phyloP scores from a whole-genome alignment of 2,113 vertebrate genomes.

The Melanostigma gelatinosum region DNA sequence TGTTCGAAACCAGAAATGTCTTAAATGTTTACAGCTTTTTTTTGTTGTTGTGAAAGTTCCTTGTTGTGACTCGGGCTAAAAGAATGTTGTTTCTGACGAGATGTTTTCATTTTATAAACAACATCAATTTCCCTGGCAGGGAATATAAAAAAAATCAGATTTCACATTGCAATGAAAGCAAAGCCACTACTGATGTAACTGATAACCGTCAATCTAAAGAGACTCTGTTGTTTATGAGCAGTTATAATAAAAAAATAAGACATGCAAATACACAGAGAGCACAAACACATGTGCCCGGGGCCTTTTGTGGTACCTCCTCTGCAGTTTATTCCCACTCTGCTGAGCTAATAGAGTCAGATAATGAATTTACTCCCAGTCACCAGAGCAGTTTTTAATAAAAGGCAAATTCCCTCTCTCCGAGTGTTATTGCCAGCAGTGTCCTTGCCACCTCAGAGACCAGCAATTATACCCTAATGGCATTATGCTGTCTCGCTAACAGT shows the following conservation, averaged over 20 bases:
- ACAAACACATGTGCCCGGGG: constrained; percentile 50
- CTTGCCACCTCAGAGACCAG: constrained; percentile 66
- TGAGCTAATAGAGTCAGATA: constrained; percentile 76
- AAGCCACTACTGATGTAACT: constrained; percentile 14
- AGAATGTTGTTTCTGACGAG: constrained; percentile 8
- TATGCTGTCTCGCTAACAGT: constrained; percentile 55
- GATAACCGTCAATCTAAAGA: constrained; percentile 35
- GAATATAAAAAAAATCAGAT: background rate
- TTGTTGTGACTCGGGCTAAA: background rate
- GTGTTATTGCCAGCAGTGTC: constrained; percentile 80
- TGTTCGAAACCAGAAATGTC: background rate
- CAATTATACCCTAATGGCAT: constrained; percentile 73
- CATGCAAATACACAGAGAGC: constrained; percentile 15
- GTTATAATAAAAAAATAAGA: constrained; percentile 28
- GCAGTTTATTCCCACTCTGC: constrained; percentile 66
- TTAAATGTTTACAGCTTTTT: background rate
- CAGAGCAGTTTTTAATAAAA: constrained; percentile 82
- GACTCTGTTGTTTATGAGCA: constrained; percentile 40
- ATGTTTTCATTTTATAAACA: background rate
- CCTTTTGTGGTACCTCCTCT: constrained; percentile 38
- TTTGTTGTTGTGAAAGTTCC: background rate
- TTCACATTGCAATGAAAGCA: constrained; percentile 34
- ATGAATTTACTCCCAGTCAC: constrained; percentile 82
- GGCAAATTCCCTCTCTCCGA: constrained; percentile 60
- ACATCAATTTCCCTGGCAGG: background rate